phyloP scores from a whole-genome alignment of 30 jellyfish, hydroid and myxozoan genomes.

The Hydra vulgaris region DNA sequence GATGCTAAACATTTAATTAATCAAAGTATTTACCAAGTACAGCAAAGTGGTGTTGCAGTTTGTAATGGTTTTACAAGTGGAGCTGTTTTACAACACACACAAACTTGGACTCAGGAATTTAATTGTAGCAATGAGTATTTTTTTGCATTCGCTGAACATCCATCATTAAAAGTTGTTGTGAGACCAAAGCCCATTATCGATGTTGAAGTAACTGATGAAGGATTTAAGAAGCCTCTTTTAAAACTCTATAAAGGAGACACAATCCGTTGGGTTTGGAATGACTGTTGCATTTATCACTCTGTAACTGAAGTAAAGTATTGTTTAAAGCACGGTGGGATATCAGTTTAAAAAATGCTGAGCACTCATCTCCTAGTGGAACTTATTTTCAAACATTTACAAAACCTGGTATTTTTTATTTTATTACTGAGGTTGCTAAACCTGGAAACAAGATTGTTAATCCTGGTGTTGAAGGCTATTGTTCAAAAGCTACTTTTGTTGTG shows the following conservation, averaged over 20 bases:
- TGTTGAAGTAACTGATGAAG: slow-evolving; percentile 18
- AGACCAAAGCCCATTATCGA: slow-evolving; percentile 27
- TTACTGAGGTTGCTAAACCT: slow-evolving; percentile 6
- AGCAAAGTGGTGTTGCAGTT: neutral
- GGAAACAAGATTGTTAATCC: too few species aligned
- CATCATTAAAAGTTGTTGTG: slow-evolving; percentile 22
- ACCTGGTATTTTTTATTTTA: slow-evolving; percentile 26
- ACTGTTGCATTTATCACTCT: slow-evolving; percentile 12
- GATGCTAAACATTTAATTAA: slow-evolving; percentile 25
- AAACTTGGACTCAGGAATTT: slow-evolving; percentile 37
- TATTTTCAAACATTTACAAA: slow-evolving; percentile 20
- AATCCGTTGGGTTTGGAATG: slow-evolving; percentile 28
- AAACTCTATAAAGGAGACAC: slow-evolving; percentile 29
- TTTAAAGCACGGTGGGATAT: slow-evolving; percentile 21
- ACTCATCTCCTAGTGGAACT: slow-evolving; percentile 20
- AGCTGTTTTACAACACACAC: slow-evolving; percentile 13
- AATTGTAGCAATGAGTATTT: slow-evolving; percentile 26
- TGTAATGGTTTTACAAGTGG: slow-evolving; percentile 27
- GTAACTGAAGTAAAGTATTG: slow-evolving; percentile 13
- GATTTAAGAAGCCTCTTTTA: slow-evolving; percentile 17
- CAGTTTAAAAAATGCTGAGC: slow-evolving; percentile 8
- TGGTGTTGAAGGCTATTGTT: too few species aligned
- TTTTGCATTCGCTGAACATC: slow-evolving; percentile 16
- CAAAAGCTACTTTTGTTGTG: slow-evolving; percentile 22
- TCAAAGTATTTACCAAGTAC: neutral